Percentiles rank a stretch among this genome's conserved stretches.
phyloP scores from a whole-genome alignment of 2,113 vertebrate species.

The Lamprologus tigripictilis region DNA sequence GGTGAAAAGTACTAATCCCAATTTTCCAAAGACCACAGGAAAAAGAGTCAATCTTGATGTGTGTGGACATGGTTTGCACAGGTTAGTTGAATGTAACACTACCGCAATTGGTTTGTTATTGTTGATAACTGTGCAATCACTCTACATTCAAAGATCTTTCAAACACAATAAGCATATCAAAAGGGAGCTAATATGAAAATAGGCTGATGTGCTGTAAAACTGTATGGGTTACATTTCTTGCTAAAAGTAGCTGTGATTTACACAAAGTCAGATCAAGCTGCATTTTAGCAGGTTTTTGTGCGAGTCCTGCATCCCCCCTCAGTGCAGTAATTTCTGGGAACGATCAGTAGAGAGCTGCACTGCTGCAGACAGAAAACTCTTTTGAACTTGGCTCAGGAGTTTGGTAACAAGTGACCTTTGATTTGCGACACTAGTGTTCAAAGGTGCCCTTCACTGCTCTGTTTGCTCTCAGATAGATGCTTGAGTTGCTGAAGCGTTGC shows the following conservation, averaged over 20 bases:
- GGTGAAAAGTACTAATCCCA: background rate
- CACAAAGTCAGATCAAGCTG: too few relatives aligned
- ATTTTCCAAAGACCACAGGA: background rate
- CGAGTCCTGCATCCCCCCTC: background rate
- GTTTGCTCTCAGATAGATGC: constrained; percentile 49
- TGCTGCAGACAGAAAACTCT: constrained; percentile 20
- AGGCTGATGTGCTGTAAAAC: background rate
- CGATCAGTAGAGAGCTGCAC: background rate
- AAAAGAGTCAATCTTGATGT: background rate
- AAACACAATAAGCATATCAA: background rate
- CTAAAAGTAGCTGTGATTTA: too few relatives aligned
- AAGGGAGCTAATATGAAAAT: background rate
- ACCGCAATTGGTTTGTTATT: background rate
- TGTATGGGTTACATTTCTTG: background rate
- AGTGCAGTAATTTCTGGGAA: constrained; percentile 3
- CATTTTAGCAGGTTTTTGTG: background rate
- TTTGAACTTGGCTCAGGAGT: constrained; percentile 58
- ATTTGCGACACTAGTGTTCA: constrained; percentile 46
- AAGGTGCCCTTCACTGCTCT: constrained; percentile 55
- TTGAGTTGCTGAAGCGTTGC: background rate
- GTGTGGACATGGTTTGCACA: background rate
- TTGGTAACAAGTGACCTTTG: constrained; percentile 68
- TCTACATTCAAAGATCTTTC: background rate
- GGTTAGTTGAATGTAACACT: background rate
- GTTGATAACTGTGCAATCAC: background rate